These are phyloP conservation scores for Mirounga angustirostris DNA, from an alignment of 2,113 vertebrate species.

Conservation along the genomic window DNA sequence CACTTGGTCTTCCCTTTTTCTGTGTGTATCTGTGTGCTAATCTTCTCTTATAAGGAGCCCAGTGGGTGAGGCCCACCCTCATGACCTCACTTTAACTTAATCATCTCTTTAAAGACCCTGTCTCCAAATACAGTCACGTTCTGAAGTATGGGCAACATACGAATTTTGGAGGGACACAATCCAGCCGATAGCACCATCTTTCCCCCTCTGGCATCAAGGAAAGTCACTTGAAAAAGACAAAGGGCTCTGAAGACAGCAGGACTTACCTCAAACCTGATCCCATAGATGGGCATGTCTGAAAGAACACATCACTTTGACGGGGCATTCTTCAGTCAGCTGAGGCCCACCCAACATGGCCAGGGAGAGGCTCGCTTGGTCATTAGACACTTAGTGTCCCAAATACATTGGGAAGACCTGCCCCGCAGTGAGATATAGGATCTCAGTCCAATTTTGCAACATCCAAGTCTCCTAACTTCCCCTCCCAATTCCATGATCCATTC, in stretches of 20 bases:
- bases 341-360: neutral
- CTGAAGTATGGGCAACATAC: too few species aligned
- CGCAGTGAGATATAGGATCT: neutral
- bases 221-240: neutral
- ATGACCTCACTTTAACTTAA: neutral
- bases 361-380: neutral
- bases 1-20: neutral
- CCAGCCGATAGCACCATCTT: neutral
- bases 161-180: neutral
- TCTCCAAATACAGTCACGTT: neutral
- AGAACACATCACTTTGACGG: neutral
- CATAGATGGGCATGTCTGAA: neutral
- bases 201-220: neutral
- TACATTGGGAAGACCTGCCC: neutral
- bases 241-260: neutral
- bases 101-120: neutral
- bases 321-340: neutral
- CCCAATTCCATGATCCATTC: neutral
- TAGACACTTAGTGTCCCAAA: neutral
- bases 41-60: neutral
- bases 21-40: neutral
- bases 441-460: too few species aligned
- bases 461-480: too few species aligned
- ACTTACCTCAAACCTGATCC: neutral
- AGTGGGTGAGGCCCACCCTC: neutral